Evolutionary conservation across 2,113 vertebrate species (phyloP).

Genomic region (Barbus barbus): DNA sequence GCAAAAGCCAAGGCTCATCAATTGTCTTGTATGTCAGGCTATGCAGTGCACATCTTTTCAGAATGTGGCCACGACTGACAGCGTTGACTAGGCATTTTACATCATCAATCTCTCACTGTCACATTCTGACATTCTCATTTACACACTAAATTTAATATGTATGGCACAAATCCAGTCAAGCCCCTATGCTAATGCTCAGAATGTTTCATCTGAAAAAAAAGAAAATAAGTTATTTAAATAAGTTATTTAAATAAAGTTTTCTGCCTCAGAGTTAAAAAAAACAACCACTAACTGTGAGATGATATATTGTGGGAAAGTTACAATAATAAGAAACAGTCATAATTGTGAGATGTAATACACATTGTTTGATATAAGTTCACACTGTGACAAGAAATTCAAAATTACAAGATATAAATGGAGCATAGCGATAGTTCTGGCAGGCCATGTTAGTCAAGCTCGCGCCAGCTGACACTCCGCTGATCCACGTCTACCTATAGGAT

Average conservation of each 20-base stretch:
- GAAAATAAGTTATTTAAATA: not conserved
- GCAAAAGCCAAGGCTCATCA: conserved; percentile 7
- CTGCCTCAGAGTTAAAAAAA: not conserved
- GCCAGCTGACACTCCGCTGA: no score
- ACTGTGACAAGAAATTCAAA: no score
- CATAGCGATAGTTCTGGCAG: no score
- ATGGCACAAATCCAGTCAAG: not conserved
- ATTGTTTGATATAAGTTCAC: not conserved
- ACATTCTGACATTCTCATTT: not conserved
- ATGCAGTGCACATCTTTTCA: not conserved
- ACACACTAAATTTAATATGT: not conserved
- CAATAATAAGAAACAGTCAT: no score
- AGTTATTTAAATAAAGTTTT: not conserved
- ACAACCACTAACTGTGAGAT: not conserved
- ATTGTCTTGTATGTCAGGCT: not conserved
- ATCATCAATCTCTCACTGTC: not conserved
- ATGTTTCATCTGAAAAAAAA: not conserved
- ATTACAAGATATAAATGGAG: not conserved
- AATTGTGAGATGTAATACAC: not conserved
- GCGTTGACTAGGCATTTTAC: not conserved
- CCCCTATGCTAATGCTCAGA: not conserved
- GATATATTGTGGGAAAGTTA: no score
- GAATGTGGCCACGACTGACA: not conserved
- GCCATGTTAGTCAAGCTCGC: no score
- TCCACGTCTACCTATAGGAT: no score